Evolutionary conservation across 1,140 invertebrate species (phyloP).

Genomic region (Bombus affinis): DNA sequence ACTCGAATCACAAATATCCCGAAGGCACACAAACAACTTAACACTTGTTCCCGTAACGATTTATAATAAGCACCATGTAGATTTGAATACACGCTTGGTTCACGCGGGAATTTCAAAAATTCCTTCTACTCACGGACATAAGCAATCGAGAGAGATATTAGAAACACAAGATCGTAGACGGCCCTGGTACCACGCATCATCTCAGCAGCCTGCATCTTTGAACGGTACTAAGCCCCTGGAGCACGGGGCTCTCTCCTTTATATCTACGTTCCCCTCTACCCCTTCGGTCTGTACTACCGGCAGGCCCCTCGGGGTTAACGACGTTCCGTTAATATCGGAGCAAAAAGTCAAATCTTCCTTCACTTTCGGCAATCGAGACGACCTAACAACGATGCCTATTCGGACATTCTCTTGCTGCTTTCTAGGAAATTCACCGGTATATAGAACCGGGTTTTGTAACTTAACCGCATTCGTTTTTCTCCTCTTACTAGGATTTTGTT

Average conservation of each 20-base stretch:
- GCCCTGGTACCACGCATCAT: constrained; percentile 74
- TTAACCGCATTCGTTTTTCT: not conserved
- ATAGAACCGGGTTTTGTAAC: not conserved
- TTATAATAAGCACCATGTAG: not conserved
- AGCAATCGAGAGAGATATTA: constrained; percentile 67
- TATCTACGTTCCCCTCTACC: constrained; percentile 70
- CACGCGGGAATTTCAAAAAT: constrained; percentile 57
- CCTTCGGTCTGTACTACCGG: constrained; percentile 54
- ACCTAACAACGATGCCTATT: constrained; percentile 28
- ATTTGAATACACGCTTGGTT: constrained; percentile 24
- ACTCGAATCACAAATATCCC: not conserved
- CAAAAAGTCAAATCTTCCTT: constrained; percentile 67
- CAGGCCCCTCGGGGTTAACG: constrained; percentile 73
- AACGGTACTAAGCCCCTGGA: constrained; percentile 79
- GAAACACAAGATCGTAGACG: constrained; percentile 60
- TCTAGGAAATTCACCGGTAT: constrained; percentile 21
- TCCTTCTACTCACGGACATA: constrained; percentile 76
- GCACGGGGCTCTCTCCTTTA: constrained; percentile 79
- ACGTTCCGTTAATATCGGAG: constrained; percentile 75
- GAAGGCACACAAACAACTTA: not conserved
- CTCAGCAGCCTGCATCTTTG: constrained; percentile 78
- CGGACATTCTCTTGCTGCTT: not conserved
- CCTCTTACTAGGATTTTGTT: not conserved
- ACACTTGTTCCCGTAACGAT: not conserved
- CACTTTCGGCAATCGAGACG: constrained; percentile 58